phyloP scores from a whole-genome alignment of 2,113 vertebrate species.

The Shinisaurus crocodilurus region DNA sequence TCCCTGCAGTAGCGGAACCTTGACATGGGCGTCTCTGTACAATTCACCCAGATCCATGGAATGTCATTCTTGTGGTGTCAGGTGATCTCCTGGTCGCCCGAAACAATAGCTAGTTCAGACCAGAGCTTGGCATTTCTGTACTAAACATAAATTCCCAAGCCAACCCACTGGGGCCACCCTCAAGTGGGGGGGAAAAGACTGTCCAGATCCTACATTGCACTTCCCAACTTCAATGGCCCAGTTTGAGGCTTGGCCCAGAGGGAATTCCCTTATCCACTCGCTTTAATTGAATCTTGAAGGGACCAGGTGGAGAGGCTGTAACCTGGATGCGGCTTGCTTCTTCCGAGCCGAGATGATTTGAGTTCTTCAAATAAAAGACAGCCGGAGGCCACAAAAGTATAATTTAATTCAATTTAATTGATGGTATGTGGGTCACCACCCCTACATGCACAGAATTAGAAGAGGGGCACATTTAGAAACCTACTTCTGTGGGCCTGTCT shows the following conservation, averaged over 20 bases:
- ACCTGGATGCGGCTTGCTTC: neutral
- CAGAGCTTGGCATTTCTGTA: neutral
- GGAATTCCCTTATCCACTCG: neutral
- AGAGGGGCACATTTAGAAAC: conserved; percentile 39
- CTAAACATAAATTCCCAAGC: neutral
- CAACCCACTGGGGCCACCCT: too few relatives aligned
- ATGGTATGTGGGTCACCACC: conserved; percentile 73
- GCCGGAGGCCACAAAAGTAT: conserved; percentile 26
- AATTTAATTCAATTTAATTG: conserved; percentile 69
- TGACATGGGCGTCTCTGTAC: neutral
- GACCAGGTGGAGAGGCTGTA: conserved; percentile 5
- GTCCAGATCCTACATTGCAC: too few relatives aligned
- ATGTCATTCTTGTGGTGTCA: neutral
- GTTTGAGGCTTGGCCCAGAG: neutral
- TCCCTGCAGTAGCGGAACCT: too few relatives aligned
- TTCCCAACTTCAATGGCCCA: neutral
- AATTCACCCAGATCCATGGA: neutral
- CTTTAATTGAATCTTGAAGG: conserved; percentile 17
- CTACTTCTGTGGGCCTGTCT: conserved; percentile 37
- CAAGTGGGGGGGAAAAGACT: neutral
- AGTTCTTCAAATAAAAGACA: conserved; percentile 17
- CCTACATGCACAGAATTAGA: conserved; percentile 47
- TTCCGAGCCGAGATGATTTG: conserved; percentile 25
- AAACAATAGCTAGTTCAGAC: neutral
- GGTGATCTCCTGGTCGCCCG: neutral